These are phyloP conservation scores for Venturia canescens DNA, from an alignment of 1,140 invertebrate genomes.

Conservation along the genomic window DNA sequence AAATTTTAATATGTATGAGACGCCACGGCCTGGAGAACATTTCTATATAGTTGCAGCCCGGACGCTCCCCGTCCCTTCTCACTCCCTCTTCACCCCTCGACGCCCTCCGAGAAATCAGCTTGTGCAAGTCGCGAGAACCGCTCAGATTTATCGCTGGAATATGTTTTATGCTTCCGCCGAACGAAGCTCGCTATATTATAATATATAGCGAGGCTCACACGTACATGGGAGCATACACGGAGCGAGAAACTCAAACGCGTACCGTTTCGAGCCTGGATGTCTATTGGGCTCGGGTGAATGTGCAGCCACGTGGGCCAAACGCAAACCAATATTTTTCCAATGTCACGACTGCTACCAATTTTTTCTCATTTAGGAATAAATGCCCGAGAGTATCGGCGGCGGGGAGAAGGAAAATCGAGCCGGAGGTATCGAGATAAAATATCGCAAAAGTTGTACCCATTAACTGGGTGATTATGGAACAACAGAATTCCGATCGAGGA, in stretches of 20 bases:
- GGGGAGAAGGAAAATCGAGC: too few relatives aligned
- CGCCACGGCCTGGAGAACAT: not conserved
- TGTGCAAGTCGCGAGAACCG: conserved; percentile 43
- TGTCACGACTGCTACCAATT: too few relatives aligned
- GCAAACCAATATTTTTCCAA: too few relatives aligned
- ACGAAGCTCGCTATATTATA: conserved; percentile 15
- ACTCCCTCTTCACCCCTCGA: not conserved
- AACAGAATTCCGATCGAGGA: too few relatives aligned
- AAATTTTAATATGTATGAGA: conserved; percentile 54
- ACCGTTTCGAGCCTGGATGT: not conserved
- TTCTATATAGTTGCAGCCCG: conserved; percentile 1
- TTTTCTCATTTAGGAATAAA: too few relatives aligned
- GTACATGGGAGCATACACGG: not conserved
- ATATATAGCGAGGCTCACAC: conserved; percentile 11
- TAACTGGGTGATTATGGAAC: too few relatives aligned
- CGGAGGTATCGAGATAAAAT: too few relatives aligned
- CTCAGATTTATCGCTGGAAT: conserved; percentile 49
- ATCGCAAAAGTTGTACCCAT: too few relatives aligned
- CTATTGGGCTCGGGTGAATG: not conserved
- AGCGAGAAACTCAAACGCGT: not conserved
- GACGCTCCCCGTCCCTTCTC: not conserved
- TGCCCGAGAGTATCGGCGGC: too few relatives aligned
- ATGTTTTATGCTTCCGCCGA: conserved; percentile 47
- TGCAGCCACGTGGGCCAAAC: too few relatives aligned
- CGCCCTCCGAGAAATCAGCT: conserved; percentile 46